phyloP scores from a whole-genome alignment of 2,797 vertebrate genomes.

The Centropyge bicolor region DNA sequence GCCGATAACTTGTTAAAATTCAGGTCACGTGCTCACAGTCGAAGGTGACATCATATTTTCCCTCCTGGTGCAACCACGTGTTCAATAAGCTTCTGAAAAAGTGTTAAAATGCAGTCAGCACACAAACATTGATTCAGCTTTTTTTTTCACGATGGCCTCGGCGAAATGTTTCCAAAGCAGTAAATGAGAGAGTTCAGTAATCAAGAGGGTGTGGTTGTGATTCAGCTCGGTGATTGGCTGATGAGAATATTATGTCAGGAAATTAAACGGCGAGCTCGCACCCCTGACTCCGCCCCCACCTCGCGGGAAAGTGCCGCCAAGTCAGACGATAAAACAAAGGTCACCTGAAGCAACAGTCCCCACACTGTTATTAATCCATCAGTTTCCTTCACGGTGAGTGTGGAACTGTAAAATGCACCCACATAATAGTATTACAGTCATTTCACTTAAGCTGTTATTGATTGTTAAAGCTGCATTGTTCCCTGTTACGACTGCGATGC shows the following conservation, averaged over 20 bases:
- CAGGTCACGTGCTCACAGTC: not conserved
- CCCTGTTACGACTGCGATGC: constrained; percentile 23
- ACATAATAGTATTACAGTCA: constrained; percentile 14
- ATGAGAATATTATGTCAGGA: constrained; percentile 63
- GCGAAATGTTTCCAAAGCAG: constrained; percentile 29
- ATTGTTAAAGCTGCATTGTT: constrained; percentile 42
- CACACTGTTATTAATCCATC: constrained; percentile 45
- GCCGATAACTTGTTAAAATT: constrained; percentile 14
- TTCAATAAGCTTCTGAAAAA: too few species aligned
- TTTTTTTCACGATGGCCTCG: constrained; percentile 29
- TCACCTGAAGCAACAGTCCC: constrained; percentile 44
- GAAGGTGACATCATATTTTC: constrained; percentile 11
- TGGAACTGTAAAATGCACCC: constrained; percentile 35
- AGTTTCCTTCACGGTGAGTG: constrained; percentile 33
- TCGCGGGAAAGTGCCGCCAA: constrained; percentile 53
- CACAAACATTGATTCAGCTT: constrained; percentile 29
- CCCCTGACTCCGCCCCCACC: constrained; percentile 27
- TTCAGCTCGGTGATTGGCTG: constrained; percentile 53
- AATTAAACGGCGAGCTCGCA: constrained; percentile 59
- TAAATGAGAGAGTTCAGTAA: constrained; percentile 55
- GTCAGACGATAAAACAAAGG: constrained; percentile 57
- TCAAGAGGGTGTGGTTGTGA: constrained; percentile 60
- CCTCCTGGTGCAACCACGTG: not conserved
- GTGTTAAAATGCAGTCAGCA: constrained; percentile 32
- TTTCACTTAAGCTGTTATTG: constrained; percentile 28